Conservation (phyloP, 35 echinoderm and acorn worm species). For the Lytechinus pictus region DNA sequence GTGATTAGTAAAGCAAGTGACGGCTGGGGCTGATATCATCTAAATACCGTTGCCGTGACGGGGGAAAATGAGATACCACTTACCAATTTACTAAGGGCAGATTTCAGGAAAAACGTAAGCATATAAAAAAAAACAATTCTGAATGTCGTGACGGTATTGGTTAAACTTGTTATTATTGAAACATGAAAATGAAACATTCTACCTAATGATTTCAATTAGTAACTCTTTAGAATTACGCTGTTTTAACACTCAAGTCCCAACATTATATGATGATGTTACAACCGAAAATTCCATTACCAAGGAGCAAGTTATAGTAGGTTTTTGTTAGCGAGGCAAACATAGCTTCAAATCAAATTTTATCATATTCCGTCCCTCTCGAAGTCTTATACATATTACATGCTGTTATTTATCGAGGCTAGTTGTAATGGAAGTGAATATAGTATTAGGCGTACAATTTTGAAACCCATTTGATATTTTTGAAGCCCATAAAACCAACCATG, state of each 20-base stretch:
- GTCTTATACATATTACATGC: not conserved
- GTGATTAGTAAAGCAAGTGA: not conserved
- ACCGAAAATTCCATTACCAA: not conserved
- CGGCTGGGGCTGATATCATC: not conserved
- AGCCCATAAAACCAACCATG: not conserved
- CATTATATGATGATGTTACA: not conserved
- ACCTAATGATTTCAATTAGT: no score
- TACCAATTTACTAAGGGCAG: no score
- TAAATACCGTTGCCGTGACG: not conserved
- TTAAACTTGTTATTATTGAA: no score
- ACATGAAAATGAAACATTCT: no score
- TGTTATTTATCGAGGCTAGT: not conserved
- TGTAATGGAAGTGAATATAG: not conserved
- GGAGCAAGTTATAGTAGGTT: no score
- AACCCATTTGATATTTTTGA: not conserved
- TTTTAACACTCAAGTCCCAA: no score
- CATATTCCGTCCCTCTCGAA: not conserved
- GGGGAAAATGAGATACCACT: no score
- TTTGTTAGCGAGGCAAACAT: not conserved
- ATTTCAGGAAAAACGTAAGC: no score
- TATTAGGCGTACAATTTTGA: not conserved
- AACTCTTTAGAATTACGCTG: no score
- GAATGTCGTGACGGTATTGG: no score
- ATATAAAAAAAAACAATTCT: no score
- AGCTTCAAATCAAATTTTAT: not conserved